phyloP scores from a whole-genome alignment of 1,140 invertebrate genomes.

The Mercenaria mercenaria region DNA sequence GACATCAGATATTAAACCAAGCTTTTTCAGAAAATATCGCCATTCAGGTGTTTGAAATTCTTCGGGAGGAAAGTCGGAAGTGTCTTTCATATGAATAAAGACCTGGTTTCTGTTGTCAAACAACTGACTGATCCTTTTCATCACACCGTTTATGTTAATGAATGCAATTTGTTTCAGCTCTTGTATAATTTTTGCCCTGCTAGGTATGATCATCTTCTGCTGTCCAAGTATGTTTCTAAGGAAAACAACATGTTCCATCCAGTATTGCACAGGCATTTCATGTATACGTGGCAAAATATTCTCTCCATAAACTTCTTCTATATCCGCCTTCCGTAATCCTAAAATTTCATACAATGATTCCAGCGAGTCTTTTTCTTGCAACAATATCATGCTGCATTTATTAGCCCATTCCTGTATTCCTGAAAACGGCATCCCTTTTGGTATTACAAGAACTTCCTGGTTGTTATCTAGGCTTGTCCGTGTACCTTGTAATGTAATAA shows the following conservation, averaged over 20 bases:
- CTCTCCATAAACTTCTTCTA: neutral
- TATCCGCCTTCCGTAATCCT: neutral
- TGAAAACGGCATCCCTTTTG: slow-evolving; percentile 17
- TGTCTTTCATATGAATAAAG: neutral
- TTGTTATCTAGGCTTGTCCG: neutral
- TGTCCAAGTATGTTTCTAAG: neutral
- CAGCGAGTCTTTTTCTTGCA: neutral
- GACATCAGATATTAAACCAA: neutral
- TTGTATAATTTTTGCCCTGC: neutral
- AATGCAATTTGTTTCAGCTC: slow-evolving; percentile 7
- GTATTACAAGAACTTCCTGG: slow-evolving; percentile 10
- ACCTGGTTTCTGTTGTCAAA: neutral
- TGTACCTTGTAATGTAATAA: slow-evolving; percentile 12
- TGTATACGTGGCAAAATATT: neutral
- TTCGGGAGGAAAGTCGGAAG: neutral
- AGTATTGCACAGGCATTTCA: neutral
- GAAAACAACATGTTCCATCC: neutral
- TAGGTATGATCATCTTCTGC: neutral
- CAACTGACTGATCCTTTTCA: neutral
- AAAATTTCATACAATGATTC: neutral
- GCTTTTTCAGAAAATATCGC: neutral
- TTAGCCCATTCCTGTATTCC: slow-evolving; percentile 35
- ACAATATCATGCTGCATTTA: neutral
- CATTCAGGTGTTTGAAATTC: neutral
- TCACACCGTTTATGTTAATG: neutral